Base-by-base conservation (phyloP, 2,113 vertebrate species). In the Furnarius figulus region DNA sequence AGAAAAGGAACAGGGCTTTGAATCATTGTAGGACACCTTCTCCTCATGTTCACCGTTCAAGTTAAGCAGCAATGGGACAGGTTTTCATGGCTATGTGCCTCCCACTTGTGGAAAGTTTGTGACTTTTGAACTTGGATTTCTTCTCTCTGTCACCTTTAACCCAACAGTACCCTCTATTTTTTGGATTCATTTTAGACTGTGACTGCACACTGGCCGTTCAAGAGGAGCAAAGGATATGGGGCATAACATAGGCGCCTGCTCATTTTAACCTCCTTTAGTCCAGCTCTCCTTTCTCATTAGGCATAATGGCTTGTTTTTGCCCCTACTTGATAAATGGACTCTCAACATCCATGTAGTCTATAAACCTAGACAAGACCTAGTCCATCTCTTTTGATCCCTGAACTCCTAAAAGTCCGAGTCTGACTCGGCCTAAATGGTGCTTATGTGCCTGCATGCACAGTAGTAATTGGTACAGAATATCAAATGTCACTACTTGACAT, bases 401-500 rank as follows among this genome's bases (percentile, higher is more conserved):
- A 85, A 77, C 91, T 95, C 78, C 78, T 95, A 59, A 95, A 93
- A 88, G 82, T 67, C 75, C 39, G 63, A 66, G 80, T 91, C 72
- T 93, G 90, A 90, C 55, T 95, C 59, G 37, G 50, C 37, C 83
- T 90, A 91, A 93, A 78, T 94, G 90, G 55, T 75, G 79, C 62
- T 88, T 77, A 66, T 94, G 63, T 91, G 59, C 72, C 75, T 68
- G 15, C 65, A 71, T 95, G 76, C 47, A 52, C 39, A 9, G 42
- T 12, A 88, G 59, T 90, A 90, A 77, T 83, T 88, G 75, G 59
- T 91, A 73, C 63, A 80, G 55, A 93, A 74, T 92, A 95, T 80
- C 87, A 95, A 95, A 93, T 95, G 92, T 94, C 92, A 81, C 90
- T 47, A 8, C 87, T 89, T 83, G 92, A 71, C 90, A 74, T 95